Evolutionary conservation across 2,888 invertebrate species (phyloP), one percentile per base, ranked within the genome.

Genomic region (Sabatieria punctata): DNA sequence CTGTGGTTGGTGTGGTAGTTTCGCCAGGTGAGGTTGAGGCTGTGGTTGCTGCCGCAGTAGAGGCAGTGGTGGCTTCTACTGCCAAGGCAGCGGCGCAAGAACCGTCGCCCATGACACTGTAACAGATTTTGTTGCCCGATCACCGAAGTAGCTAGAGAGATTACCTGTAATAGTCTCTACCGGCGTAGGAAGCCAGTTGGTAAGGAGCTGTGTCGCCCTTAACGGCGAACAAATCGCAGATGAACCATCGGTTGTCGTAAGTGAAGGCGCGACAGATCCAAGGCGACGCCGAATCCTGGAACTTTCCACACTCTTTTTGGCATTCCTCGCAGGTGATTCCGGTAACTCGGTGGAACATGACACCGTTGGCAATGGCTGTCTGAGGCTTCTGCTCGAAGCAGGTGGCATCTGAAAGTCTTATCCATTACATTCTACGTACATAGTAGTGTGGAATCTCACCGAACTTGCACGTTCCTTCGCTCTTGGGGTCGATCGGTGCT

Each of bases 221-320:
- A 18, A 57, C 46, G 11, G 57, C 56, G 45, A 53, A 57, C 30
- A 57, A 36, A 42, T 57, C 57, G 41, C 57, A 56, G 26, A 56
- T 56, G 36, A 49, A 46, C 54, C 54, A 56, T 8, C 48, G 39
- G 41, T 53, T 43, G 41, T 56, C 56, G 44, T 58, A 56, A n/a
- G 57, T 56, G 22, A 55, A 35, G 2, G 57, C 53, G n/a, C 56
- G 55, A 44, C 56, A 56, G 24, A 57, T 41, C 57, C 57, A 56
- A 22, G 48, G 50, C 22, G 6, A 33, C n/a, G 33, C n/a, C 33
- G 11, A 33, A 33, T 13, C 38, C 40, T 38, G 30, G 25, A 33
- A 11, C 13, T 30, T 27, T 1, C 45, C 39, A 41, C 56, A 56
- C 36, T 47, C 47, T 15, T 50, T 43, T 19, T 53, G 43, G 30